Evolutionary conservation across 1,140 invertebrate genomes (phyloP), one percentile per base, ranked within the genome.

Genomic region (Bombus cullumanus): DNA sequence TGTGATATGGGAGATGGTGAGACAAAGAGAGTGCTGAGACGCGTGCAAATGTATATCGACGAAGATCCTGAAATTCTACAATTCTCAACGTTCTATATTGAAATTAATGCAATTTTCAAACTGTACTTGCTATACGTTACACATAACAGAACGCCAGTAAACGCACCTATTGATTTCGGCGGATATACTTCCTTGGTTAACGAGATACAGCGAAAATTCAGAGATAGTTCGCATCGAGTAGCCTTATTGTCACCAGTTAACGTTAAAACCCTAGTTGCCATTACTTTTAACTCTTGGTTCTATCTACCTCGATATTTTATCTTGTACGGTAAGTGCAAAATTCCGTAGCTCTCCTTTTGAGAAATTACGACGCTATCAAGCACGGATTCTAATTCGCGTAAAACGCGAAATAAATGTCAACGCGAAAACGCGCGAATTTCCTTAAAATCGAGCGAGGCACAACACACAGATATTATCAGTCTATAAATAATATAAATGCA

Each of bases 371-470:
- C 47, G 1, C 5, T 53, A 53, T 53, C 47, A 22, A 22, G 6
- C 6, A 53, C 18, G 18, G 15, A 6, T 47, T 47, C 5, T 6
- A 18, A 6, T 18, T 47, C 1, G 47, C 47, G 15, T 47, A 47
- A 47, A 47, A 47, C 47, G 47, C 15, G 15, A 0, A 47, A 47
- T 0, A 47, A 47, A 6, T 47, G 18, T 47, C 15, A 47, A 59
- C 3, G 57, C 12, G 39, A 81, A 68, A 81, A 89, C 69, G 69
- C 64, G 75, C 66, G 34, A n/a, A 80, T 89, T 81, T 89, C 34
- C 76, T 81, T 80, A 4, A 74, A n/a, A 18, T 57, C 22, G 6
- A 59, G 10, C 25, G 15, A 62, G 10, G 6, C 18, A 6, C 47
- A 53, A 53, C 5, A 0, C 47, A 22, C 47, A 18, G 5, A 8